Evolutionary conservation across 1,140 invertebrate species (phyloP).

Genomic region (Amphibalanus amphitrite): DNA sequence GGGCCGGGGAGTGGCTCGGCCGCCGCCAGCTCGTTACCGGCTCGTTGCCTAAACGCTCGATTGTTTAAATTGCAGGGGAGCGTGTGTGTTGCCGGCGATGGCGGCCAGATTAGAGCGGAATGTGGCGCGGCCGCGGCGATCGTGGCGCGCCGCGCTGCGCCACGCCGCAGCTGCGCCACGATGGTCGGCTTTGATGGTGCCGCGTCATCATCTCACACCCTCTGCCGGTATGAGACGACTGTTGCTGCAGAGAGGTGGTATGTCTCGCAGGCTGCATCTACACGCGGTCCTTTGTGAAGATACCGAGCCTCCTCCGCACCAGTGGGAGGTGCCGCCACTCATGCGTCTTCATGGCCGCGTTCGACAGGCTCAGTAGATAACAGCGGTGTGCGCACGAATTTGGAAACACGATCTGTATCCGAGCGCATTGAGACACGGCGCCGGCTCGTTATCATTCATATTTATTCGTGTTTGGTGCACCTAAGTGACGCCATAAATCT

Average conservation of each 20-base stretch:
- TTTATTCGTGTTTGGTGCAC: conserved; percentile 1
- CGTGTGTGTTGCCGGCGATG: not conserved
- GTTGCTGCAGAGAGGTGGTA: no score
- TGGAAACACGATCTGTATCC: not conserved
- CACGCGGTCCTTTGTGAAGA: no score
- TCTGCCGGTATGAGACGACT: no score
- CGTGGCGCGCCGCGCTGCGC: no score
- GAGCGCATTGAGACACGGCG: not conserved
- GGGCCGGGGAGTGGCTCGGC: not conserved
- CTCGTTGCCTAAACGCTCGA: not conserved
- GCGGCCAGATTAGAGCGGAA: not conserved
- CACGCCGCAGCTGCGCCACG: not conserved
- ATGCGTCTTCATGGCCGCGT: not conserved
- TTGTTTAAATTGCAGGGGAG: conserved; percentile 1
- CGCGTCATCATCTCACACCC: not conserved
- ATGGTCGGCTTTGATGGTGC: not conserved
- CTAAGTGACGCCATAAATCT: not conserved
- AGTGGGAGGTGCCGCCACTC: not conserved
- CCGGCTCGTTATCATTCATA: not conserved
- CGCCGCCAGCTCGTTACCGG: not conserved
- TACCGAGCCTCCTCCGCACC: no score
- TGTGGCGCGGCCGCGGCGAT: not conserved
- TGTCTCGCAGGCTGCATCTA: no score
- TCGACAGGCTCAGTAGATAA: not conserved
- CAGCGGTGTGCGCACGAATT: not conserved